A percentile compares a stretch with the other conserved stretches of the same genome.
Evolutionary conservation across 1,140 invertebrate species (phyloP).

Genomic region (Aphaenogaster ashmeadi): DNA sequence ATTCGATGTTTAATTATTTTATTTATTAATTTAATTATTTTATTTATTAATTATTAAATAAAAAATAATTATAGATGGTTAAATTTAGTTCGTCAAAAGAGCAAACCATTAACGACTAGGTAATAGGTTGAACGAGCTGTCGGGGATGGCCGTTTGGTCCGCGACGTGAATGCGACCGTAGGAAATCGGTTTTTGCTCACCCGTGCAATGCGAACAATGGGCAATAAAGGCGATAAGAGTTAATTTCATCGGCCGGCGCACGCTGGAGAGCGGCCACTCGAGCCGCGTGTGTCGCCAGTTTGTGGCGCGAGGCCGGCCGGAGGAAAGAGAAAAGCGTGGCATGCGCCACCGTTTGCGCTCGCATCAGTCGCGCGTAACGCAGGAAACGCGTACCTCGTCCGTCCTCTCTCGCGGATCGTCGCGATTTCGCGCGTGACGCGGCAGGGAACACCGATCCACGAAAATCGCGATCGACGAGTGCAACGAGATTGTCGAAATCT

Average conservation of each 20-base stretch:
- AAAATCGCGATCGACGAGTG: neutral
- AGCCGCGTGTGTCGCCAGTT: constrained; percentile 13
- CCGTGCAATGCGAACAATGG: constrained; percentile 46
- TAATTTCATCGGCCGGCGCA: constrained; percentile 58
- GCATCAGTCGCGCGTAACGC: constrained; percentile 27
- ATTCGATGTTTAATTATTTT: too few species aligned
- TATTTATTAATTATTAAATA: neutral
- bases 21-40: too few species aligned
- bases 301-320: constrained; percentile 16
- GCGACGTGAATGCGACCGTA: constrained; percentile 4
- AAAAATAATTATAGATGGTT: neutral
- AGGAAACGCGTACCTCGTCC: neutral
- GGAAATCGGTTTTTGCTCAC: constrained; percentile 40
- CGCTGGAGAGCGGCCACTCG: constrained; percentile 17
- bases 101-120: neutral
- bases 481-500: neutral
- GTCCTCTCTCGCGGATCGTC: neutral
- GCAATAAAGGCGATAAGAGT: constrained; percentile 72
- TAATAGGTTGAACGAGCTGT: neutral
- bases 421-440: neutral
- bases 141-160: neutral
- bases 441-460: neutral
- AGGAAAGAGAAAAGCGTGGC: constrained; percentile 18
- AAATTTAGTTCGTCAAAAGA: neutral
- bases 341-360: constrained; percentile 11